These are phyloP conservation scores for Sapayoa aenigma DNA, from an alignment of 2,113 vertebrate species.

Conservation along the genomic window DNA sequence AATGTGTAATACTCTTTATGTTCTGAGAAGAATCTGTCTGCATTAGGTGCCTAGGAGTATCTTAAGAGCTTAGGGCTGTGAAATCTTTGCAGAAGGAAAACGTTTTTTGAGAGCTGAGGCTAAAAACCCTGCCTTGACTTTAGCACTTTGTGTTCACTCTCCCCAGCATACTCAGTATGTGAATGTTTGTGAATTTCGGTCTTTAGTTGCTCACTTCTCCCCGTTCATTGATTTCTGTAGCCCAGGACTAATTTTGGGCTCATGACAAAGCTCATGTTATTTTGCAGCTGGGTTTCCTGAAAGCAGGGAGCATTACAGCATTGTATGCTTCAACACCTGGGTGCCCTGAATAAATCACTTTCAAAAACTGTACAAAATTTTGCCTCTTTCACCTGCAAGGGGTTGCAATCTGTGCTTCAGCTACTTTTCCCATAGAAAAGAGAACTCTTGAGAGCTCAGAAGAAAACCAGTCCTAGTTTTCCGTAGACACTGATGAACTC, in stretches of 20 bases:
- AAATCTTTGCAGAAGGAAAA: background rate
- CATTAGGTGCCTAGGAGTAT: background rate
- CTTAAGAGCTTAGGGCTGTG: background rate
- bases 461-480: background rate
- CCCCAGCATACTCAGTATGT: rapidly evolving
- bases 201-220: background rate
- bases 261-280: background rate
- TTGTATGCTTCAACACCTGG: background rate
- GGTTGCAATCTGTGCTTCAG: background rate
- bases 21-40: background rate
- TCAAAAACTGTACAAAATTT: background rate
- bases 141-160: background rate
- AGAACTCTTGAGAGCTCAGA: background rate
- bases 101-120: background rate
- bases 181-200: background rate
- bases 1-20: background rate
- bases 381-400: background rate
- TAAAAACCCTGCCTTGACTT: background rate
- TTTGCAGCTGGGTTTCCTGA: background rate
- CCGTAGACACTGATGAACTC: background rate
- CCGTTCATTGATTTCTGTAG: background rate
- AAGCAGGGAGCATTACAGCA: background rate
- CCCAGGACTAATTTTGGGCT: background rate
- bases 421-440: background rate
- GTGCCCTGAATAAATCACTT: background rate